These are phyloP conservation scores for Metopolophium dirhodum DNA, from an alignment of 1,140 invertebrate genomes.

Conservation along the genomic window DNA sequence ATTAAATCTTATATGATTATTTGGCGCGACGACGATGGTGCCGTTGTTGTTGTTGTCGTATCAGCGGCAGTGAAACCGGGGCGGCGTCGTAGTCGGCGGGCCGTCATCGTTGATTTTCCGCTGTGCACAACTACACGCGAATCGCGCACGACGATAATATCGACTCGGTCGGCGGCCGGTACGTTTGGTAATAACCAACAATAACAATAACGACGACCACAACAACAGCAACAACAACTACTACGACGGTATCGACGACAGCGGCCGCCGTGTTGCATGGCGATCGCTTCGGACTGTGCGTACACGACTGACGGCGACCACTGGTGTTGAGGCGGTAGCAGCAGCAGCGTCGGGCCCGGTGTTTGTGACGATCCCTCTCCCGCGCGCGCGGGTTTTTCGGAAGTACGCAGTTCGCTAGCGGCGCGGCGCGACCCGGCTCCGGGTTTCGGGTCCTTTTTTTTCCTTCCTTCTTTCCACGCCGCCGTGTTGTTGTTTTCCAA, in stretches of 20 bases:
- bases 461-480: slow-evolving; percentile 6
- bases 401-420: slow-evolving; percentile 4
- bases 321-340: background rate
- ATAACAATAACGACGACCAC: background rate
- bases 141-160: background rate
- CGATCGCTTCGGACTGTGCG: slow-evolving; percentile 18
- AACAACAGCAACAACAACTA: background rate
- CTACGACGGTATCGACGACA: background rate
- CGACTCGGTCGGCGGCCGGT: background rate
- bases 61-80: background rate
- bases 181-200: background rate
- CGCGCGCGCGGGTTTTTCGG: slow-evolving; percentile 52
- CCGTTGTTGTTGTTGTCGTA: no score
- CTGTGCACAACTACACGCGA: slow-evolving; percentile 3
- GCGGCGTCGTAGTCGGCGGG: background rate
- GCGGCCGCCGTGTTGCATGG: slow-evolving; percentile 48
- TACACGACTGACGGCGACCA: background rate
- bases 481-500: slow-evolving; percentile 42
- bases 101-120: background rate
- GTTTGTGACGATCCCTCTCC: slow-evolving; percentile 37
- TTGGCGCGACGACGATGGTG: background rate
- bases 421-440: background rate
- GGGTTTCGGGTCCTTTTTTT: slow-evolving; percentile 21
- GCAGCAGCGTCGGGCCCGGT: background rate
- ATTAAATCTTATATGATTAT: background rate